These are phyloP conservation scores for Tyto alba DNA, from an alignment of 2,113 vertebrate species.

Conservation along the genomic window DNA sequence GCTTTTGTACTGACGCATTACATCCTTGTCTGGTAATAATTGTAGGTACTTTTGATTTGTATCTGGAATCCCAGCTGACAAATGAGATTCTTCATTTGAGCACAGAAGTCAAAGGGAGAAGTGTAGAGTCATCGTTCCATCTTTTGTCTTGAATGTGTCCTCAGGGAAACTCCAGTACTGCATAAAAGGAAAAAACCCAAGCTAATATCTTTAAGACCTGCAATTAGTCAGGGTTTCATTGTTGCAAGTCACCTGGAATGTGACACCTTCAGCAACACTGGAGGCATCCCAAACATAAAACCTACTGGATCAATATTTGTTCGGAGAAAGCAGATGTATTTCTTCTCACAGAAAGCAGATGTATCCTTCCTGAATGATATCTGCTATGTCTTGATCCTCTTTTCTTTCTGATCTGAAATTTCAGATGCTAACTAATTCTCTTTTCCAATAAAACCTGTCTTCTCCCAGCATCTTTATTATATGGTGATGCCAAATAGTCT, in stretches of 20 bases:
- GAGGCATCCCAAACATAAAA: neutral
- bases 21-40: neutral
- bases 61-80: neutral
- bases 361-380: neutral
- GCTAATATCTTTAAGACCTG: slow-evolving; percentile 12
- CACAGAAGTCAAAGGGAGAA: neutral
- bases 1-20: neutral
- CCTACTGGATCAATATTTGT: neutral
- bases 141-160: neutral
- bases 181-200: neutral
- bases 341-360: neutral
- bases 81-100: neutral
- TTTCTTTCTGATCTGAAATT: neutral
- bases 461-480: neutral
- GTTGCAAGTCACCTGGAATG: neutral
- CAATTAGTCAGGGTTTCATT: slow-evolving; percentile 30
- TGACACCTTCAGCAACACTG: neutral
- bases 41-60: neutral
- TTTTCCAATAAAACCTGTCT: neutral
- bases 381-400: neutral
- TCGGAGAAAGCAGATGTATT: neutral
- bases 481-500: neutral
- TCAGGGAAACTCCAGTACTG: neutral
- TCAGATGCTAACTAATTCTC: neutral
- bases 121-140: neutral